Evolutionary conservation across 1,140 invertebrate genomes (phyloP).

Genomic region (Galleria mellonella): DNA sequence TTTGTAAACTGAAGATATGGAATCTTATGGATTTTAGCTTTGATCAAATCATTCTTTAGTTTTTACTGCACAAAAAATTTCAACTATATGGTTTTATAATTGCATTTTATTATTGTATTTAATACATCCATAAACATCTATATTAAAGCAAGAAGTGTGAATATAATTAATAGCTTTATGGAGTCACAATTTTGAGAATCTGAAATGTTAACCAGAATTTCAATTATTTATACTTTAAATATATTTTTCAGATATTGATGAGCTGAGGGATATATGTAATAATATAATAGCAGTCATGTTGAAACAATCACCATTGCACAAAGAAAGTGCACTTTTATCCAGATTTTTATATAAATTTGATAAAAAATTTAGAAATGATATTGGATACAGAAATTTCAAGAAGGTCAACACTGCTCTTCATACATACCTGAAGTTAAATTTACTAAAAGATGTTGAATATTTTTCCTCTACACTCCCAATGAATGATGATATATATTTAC

Average conservation of each 20-base stretch:
- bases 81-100: too few species aligned
- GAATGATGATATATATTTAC: constrained; percentile 49
- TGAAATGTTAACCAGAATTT: too few species aligned
- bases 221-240: constrained; percentile 5
- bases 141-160: too few species aligned
- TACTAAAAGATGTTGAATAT: constrained; percentile 65
- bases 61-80: too few species aligned
- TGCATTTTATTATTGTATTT: too few species aligned
- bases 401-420: constrained; percentile 74
- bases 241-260: constrained; percentile 45
- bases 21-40: too few species aligned
- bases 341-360: constrained; percentile 77
- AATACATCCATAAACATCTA: too few species aligned
- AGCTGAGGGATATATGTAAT: constrained; percentile 31
- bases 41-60: too few species aligned
- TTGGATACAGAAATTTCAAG: constrained; percentile 75
- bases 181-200: too few species aligned
- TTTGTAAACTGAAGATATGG: too few species aligned
- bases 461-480: constrained; percentile 41
- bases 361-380: constrained; percentile 77
- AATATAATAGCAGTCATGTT: constrained; percentile 59
- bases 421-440: constrained; percentile 70
- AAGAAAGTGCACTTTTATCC: constrained; percentile 75
- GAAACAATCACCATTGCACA: constrained; percentile 68
- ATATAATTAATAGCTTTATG: too few species aligned